A percentile compares a stretch with the other conserved stretches of the same genome.
Evolutionary conservation across 2,888 invertebrate genomes (phyloP).

Genomic region (Melieria crassipennis): DNA sequence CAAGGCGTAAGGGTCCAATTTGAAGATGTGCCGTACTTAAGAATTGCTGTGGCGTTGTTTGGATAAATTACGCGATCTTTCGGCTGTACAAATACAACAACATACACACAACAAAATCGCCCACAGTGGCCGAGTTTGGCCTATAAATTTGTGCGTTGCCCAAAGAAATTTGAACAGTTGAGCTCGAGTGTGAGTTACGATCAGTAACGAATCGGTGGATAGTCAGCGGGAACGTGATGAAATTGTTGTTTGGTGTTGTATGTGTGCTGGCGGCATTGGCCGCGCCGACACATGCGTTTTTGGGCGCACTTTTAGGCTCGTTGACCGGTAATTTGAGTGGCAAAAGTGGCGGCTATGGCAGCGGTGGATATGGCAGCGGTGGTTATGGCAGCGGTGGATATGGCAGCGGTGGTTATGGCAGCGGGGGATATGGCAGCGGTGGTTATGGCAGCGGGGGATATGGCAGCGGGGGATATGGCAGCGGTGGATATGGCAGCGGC

Average conservation of each 20-base stretch:
- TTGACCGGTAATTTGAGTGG: conserved; percentile 41
- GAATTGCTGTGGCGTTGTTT: conserved; percentile 6
- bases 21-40: conserved; percentile 2
- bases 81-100: background rate
- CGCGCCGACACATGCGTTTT: conserved; percentile 52
- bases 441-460: conserved; percentile 19
- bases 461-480: conserved; percentile 23
- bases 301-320: conserved; percentile 58
- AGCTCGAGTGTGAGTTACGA: conserved; percentile 37
- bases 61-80: conserved; percentile 6
- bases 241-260: conserved; percentile 42
- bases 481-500: conserved; percentile 27
- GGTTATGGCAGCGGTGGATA: conserved; percentile 44
- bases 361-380: too few species aligned
- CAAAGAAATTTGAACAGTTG: conserved; percentile 53
- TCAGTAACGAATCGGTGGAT: conserved; percentile 25
- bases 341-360: conserved; percentile 12
- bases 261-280: conserved; percentile 51
- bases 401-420: conserved; percentile 31
- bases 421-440: conserved; percentile 26
- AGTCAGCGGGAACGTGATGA: conserved; percentile 46
- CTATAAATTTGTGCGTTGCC: conserved; percentile 59
- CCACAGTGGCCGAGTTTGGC: conserved; percentile 36
- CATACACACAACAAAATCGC: background rate
- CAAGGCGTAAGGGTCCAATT: background rate